phyloP scores from a whole-genome alignment of 2,888 invertebrate genomes.

The Antheraea assamensis region DNA sequence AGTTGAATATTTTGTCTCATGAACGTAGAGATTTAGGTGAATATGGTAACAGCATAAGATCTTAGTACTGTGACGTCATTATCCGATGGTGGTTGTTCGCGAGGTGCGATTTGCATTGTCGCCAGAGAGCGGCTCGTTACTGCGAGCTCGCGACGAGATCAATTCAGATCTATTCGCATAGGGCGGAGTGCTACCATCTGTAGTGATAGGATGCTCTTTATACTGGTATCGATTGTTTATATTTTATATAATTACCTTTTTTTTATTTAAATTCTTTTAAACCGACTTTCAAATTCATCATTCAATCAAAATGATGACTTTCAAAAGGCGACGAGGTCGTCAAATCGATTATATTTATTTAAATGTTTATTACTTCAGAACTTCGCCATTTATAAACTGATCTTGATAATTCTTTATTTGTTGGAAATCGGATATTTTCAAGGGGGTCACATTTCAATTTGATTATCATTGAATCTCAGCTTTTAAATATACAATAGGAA shows the following conservation, averaged over 20 bases:
- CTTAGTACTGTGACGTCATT: constrained; percentile 4
- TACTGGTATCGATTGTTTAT: neutral
- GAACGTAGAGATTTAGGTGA: neutral
- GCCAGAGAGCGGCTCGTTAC: constrained; percentile 31
- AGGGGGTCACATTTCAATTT: no score
- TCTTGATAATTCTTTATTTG: no score
- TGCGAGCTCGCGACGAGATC: constrained; percentile 44
- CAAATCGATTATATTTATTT: no score
- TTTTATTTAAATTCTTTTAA: no score
- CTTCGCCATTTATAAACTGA: no score
- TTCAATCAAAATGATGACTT: no score
- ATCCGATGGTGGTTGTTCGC: constrained; percentile 16
- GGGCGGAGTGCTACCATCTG: constrained; percentile 26
- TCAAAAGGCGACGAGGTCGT: no score
- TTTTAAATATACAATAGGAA: no score
- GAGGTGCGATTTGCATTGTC: constrained; percentile 65
- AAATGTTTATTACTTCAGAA: no score
- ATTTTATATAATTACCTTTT: neutral
- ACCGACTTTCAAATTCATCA: no score
- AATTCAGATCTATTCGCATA: constrained; percentile 52
- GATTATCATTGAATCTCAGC: no score
- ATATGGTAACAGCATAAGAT: neutral
- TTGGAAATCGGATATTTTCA: no score
- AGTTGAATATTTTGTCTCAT: neutral
- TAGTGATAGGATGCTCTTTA: constrained; percentile 28